Evolutionary conservation across 2,113 vertebrate genomes (phyloP).

Genomic region (Salvelinus alpinus): DNA sequence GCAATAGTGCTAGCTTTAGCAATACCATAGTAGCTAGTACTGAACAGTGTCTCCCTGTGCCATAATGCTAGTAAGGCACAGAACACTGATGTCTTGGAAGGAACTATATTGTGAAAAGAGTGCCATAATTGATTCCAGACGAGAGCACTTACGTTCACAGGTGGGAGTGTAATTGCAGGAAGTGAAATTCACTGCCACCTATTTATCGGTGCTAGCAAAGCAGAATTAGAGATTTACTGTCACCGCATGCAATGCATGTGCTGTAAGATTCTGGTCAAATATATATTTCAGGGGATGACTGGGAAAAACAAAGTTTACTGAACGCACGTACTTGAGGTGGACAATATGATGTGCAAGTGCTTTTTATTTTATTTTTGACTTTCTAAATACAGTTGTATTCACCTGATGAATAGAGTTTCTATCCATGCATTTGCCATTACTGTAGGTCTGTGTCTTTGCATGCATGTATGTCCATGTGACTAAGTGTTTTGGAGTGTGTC

Average conservation of each 20-base stretch:
- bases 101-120: constrained; percentile 82
- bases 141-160: constrained; percentile 78
- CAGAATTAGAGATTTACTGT: constrained; percentile 57
- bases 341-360: no score
- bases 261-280: background rate
- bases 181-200: constrained; percentile 82
- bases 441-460: background rate
- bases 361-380: no score
- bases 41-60: no score
- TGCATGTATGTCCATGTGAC: constrained; percentile 6
- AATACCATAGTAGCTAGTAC: no score
- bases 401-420: no score
- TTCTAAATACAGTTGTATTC: no score
- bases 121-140: constrained; percentile 89
- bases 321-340: background rate
- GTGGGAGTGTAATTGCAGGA: constrained; percentile 84
- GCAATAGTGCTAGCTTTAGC: no score
- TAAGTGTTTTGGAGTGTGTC: constrained; percentile 24
- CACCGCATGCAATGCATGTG: background rate
- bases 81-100: constrained; percentile 43
- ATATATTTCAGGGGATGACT: background rate
- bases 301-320: background rate
- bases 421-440: no score
- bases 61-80: no score
- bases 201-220: constrained; percentile 85